Evolutionary conservation across 2,797 vertebrate species (phyloP).

Genomic region (Alca torda): DNA sequence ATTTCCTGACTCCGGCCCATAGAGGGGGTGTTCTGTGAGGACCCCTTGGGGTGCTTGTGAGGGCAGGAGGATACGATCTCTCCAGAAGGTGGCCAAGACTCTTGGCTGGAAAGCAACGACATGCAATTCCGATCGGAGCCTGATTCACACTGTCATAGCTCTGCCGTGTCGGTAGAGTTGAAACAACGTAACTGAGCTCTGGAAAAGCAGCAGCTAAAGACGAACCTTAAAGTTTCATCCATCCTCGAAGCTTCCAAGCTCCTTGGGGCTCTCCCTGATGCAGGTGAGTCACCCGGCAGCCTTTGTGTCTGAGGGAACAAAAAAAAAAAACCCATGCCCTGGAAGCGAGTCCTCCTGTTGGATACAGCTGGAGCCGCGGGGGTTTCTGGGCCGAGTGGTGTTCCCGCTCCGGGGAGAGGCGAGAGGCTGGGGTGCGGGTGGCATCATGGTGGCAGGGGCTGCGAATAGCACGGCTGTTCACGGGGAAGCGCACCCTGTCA

Average conservation of each 20-base stretch:
- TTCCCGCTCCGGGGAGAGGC: not conserved
- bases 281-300: not conserved
- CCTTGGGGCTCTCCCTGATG: not conserved
- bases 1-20: not conserved
- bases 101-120: not conserved
- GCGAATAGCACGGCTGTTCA: rapidly evolving
- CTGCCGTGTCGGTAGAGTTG: too few species aligned
- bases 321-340: not conserved
- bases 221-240: not conserved
- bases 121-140: not conserved
- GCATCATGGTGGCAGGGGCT: rapidly evolving
- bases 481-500: rapidly evolving
- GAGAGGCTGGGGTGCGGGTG: not conserved
- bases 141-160: not conserved
- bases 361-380: not conserved
- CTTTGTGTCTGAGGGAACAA: not conserved
- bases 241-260: not conserved
- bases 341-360: not conserved
- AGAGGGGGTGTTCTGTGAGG: not conserved
- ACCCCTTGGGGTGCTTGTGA: not conserved
- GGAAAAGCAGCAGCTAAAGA: not conserved
- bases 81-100: not conserved
- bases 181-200: not conserved
- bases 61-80: not conserved
- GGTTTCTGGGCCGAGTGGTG: not conserved